Evolutionary conservation across 2,888 invertebrate genomes (phyloP), one percentile per base, ranked within the genome.

Genomic region (Himalopsyche japonica): DNA sequence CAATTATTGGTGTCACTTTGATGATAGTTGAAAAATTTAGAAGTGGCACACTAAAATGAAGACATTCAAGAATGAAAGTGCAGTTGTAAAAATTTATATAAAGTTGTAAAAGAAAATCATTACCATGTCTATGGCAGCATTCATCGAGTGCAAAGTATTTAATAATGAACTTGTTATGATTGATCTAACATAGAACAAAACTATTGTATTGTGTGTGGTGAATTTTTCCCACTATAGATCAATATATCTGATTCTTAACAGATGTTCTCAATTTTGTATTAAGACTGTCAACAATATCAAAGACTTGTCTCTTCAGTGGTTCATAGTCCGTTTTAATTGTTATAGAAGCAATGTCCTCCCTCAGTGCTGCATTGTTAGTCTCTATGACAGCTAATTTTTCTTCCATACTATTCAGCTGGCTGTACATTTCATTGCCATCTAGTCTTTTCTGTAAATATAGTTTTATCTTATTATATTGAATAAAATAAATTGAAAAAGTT

Each of bases 401-500:
- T 89, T 96, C 96, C 87, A 96, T 89, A 78, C 91, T 93, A 87
- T 93, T 93, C n/a, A 96, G 91, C 89, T 95, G 95, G 1, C 92
- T 89, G 88, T 94, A 94, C 89, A 95, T 94, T 89, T 96, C 96
- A 89, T 96, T 96, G 47, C 94, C 95, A 85, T 94, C 93, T 15
- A 96, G 91, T 88, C 93, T 93, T 84, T 91, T 90, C 93, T 95
- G 92, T 79, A 90, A 88, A 79, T 37, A 77, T 86, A 84, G 12
- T 76, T 77, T 47, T 86, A 79, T 82, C 15, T 43, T 79, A 43
- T 37, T 49, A 49, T 57, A 12, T 27, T 84, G 15, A 84, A 18
- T 43, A 20, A 70, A 27, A 7, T 70, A 70, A 10, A 20, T 64
- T 15, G 20, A 24, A 27, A 24, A 27, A 27, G n/a, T n/a, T n/a